Evolutionary conservation across 2,888 invertebrate genomes (phyloP), one percentile per base, ranked within the genome.

Genomic region (Coenonympha glycerion): DNA sequence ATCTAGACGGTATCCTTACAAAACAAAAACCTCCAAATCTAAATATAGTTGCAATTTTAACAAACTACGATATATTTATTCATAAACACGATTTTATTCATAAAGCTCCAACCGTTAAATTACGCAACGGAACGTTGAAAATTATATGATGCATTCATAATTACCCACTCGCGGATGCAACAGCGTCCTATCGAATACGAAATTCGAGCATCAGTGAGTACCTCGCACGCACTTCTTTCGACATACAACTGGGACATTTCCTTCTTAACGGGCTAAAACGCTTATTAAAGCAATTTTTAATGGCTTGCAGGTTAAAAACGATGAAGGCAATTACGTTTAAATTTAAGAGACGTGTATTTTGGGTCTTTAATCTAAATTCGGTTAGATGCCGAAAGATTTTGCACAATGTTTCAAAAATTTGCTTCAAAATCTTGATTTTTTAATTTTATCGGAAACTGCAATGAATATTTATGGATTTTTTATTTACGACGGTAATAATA

Each of bases 131-230:
- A 34, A 49, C 22, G 39, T 31, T 16, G 31, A 40, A 40, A 31
- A 45, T 39, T 16, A 39, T 30, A 50, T 40, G 31, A 50, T 46
- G 45, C 39, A 46, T 44, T 44, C 30, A 28, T 40, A 58, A 60
- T 65, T 52, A 63, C 65, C 58, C 47, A 61, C 55, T 56, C 56
- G 50, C 50, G 47, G 49, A 53, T 62, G 59, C 51, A 22, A 52
- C 6, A 45, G 39, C 55, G 57, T 62, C 59, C 61, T 62, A 59
- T 52, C 56, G 57, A 58, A 65, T 55, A 56, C 53, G 58, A 62
- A 63, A 59, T 60, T 49, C 52, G 41, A 24, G 24, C 3, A 39
- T 22, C 13, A 22, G 22, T 11, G 21, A 19, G 37, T 13, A 8
- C 2, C 19, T 22, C 37, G 21, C 34, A 19, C 19, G 37, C 6